Percentiles rank a stretch among this genome's conserved stretches.
These are phyloP conservation scores for Typhlichthys eigenmanni DNA, from an alignment of 2,797 vertebrate species.

Conservation along the genomic window DNA sequence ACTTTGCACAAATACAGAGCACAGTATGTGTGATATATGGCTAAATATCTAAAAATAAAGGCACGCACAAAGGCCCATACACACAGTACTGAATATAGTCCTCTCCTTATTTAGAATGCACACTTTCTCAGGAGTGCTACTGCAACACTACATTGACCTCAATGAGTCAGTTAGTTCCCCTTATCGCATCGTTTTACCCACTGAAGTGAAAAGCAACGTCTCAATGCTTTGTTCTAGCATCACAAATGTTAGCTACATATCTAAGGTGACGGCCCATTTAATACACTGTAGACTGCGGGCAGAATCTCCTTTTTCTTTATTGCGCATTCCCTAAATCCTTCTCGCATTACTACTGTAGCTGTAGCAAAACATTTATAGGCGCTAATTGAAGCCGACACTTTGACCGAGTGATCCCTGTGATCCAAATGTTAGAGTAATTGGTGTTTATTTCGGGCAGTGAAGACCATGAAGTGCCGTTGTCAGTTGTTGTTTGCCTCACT, in stretches of 20 bases:
- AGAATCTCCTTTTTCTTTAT: slow-evolving; percentile 39
- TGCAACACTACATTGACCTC: slow-evolving; percentile 60
- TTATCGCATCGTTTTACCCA: slow-evolving; percentile 55
- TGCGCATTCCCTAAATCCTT: slow-evolving; percentile 20
- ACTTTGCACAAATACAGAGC: slow-evolving; percentile 4
- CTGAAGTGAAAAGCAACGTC: slow-evolving; percentile 64
- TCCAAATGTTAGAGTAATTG: slow-evolving; percentile 47
- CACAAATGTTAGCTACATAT: slow-evolving; percentile 62
- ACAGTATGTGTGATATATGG: not conserved
- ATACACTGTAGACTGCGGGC: slow-evolving; percentile 54
- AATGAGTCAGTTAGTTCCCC: slow-evolving; percentile 73
- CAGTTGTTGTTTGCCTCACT: slow-evolving; percentile 49
- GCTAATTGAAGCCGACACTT: slow-evolving; percentile 49
- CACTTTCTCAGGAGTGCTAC: slow-evolving; percentile 32
- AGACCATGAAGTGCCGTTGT: slow-evolving; percentile 52
- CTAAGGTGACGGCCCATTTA: slow-evolving; percentile 68
- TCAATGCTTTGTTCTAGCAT: slow-evolving; percentile 43
- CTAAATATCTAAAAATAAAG: not conserved
- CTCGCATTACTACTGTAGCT: slow-evolving; percentile 61
- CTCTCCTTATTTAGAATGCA: slow-evolving; percentile 43
- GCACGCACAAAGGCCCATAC: slow-evolving; percentile 13
- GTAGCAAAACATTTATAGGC: slow-evolving; percentile 52
- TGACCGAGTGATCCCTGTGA: slow-evolving; percentile 49
- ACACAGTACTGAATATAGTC: slow-evolving; percentile 16
- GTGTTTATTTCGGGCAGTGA: slow-evolving; percentile 44